Percentiles rank a stretch among this genome's conserved stretches.
Evolutionary conservation across 1,140 invertebrate genomes (phyloP).

Genomic region (Periplaneta americana): DNA sequence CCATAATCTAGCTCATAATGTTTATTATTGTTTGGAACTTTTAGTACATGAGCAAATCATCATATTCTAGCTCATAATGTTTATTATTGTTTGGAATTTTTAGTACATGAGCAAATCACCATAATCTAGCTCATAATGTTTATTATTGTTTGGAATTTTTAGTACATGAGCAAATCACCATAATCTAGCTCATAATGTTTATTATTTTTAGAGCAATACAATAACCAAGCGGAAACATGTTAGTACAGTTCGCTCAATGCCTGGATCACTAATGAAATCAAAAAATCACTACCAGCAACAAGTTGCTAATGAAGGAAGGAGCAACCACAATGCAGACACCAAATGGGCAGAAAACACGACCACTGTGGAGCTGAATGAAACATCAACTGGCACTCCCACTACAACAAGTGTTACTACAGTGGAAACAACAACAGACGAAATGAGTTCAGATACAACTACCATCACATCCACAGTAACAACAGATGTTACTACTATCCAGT

Average conservation of each 20-base stretch:
- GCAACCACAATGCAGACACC: not conserved
- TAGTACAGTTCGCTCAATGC: not conserved
- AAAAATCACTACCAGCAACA: not conserved
- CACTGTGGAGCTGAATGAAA: too few relatives aligned
- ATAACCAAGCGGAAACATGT: not conserved
- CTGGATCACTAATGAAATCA: not conserved
- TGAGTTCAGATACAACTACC: slow-evolving; percentile 16
- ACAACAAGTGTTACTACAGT: slow-evolving; percentile 11
- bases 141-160: too few relatives aligned
- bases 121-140: too few relatives aligned
- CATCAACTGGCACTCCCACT: not conserved
- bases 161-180: not conserved
- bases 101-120: too few relatives aligned
- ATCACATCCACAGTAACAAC: not conserved
- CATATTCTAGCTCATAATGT: too few relatives aligned
- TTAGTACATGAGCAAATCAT: too few relatives aligned
- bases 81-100: too few relatives aligned
- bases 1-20: too few relatives aligned
- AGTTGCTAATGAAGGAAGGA: slow-evolving; percentile 1
- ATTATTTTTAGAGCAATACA: not conserved
- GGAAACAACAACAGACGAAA: slow-evolving; percentile 10
- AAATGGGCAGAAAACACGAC: not conserved
- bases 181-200: not conserved
- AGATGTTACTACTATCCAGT: not conserved
- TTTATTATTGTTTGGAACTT: too few relatives aligned